These are phyloP conservation scores for Gobiocypris rarus DNA, from an alignment of 2,113 vertebrate genomes.

Conservation along the genomic window DNA sequence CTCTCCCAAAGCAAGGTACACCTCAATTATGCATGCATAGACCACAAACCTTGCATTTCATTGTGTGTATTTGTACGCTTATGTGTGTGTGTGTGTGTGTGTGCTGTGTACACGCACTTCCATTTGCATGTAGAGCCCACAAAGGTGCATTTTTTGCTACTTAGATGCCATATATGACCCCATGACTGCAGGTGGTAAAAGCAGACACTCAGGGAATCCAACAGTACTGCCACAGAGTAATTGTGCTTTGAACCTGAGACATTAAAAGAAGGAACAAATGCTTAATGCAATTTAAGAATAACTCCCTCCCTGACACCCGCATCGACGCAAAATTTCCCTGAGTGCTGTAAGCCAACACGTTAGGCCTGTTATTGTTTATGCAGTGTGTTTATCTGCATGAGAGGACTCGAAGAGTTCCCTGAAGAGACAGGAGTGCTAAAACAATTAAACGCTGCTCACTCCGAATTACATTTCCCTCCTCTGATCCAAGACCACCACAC, in stretches of 20 bases:
- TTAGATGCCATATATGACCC: constrained; percentile 36
- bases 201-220: constrained; percentile 19
- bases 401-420: constrained; percentile 64
- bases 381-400: constrained; percentile 71
- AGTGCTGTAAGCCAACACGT: constrained; percentile 58
- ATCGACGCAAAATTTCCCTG: constrained; percentile 52
- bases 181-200: neutral
- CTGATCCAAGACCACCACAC: constrained; percentile 71
- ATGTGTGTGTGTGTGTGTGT: constrained; percentile 40
- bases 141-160: constrained; percentile 22
- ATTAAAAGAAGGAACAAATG: constrained; percentile 18
- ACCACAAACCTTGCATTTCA: constrained; percentile 70
- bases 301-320: constrained; percentile 20
- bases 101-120: neutral
- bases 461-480: constrained; percentile 62
- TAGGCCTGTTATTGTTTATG: constrained; percentile 66
- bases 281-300: constrained; percentile 35
- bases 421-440: constrained; percentile 68
- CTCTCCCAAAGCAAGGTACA: constrained; percentile 77
- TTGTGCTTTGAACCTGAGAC: neutral
- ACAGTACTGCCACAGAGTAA: neutral
- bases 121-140: constrained; percentile 37
- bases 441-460: constrained; percentile 70
- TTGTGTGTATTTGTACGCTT: constrained; percentile 52
- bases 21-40: constrained; percentile 80